Evolutionary conservation across 1,140 invertebrate genomes (phyloP).

Genomic region (Saccostrea glomerata): DNA sequence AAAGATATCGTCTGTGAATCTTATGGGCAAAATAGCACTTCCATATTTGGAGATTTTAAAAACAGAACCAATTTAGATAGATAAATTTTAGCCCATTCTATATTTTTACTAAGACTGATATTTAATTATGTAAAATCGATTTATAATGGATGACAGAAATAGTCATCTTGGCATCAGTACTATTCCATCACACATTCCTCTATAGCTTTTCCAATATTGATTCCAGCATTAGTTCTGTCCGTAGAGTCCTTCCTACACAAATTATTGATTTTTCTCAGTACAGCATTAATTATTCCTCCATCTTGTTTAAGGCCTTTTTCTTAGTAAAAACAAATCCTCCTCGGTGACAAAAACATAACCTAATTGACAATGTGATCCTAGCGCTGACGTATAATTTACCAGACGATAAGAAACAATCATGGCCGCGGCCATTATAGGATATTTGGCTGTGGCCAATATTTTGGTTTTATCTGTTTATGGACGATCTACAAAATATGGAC

Average conservation of each 20-base stretch:
- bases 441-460: slow-evolving; percentile 22
- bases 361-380: neutral
- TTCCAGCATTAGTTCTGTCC: neutral
- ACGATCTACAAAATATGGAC: neutral
- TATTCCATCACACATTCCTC: neutral
- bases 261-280: slow-evolving; percentile 4
- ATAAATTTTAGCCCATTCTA: no score
- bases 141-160: no score
- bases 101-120: no score
- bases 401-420: slow-evolving; percentile 30
- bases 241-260: slow-evolving; percentile 8
- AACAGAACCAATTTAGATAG: no score
- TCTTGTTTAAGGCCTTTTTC: neutral
- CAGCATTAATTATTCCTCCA: slow-evolving; percentile 15
- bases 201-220: slow-evolving; percentile 18
- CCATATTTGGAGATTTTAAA: no score
- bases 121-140: no score
- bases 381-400: neutral
- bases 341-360: slow-evolving; percentile 7
- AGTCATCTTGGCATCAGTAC: no score
- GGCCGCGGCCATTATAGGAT: slow-evolving; percentile 20
- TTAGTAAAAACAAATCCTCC: neutral
- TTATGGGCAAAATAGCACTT: no score
- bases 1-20: no score
- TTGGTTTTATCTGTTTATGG: neutral